Conservation (phyloP, 2,113 vertebrate species). For the Caracal caracal region DNA sequence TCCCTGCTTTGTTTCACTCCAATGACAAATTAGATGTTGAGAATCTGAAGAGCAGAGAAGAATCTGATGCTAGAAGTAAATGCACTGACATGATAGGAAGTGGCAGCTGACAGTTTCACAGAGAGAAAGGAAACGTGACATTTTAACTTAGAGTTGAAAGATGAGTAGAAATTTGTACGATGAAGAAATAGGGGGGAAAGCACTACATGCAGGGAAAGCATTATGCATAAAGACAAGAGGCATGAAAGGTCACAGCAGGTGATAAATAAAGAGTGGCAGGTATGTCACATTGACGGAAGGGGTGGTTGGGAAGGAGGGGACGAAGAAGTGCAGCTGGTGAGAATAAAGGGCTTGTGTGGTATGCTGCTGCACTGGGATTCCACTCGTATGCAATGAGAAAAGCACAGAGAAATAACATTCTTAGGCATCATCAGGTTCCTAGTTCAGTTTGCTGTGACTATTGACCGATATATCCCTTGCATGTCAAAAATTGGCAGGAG, state of each 20-base stretch:
- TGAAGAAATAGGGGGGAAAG: background rate
- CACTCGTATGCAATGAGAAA: background rate
- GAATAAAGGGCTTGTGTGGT: background rate
- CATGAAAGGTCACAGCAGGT: background rate
- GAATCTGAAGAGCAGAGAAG: background rate
- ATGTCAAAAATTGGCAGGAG: background rate
- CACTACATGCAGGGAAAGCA: background rate
- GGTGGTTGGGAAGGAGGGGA: background rate
- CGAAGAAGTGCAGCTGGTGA: background rate
- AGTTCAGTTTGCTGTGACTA: background rate
- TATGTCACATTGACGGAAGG: background rate
- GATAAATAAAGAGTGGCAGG: conserved; percentile 46
- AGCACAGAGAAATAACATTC: background rate
- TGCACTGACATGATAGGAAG: background rate
- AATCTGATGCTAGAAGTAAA: background rate
- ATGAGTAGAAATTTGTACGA: conserved; percentile 25
- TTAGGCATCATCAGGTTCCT: background rate
- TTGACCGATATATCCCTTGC: background rate
- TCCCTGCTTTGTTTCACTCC: background rate
- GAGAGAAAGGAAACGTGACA: background rate
- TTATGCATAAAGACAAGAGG: background rate
- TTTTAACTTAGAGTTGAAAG: conserved; percentile 51
- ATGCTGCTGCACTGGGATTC: background rate
- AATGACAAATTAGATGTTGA: background rate
- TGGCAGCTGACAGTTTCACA: conserved; percentile 34